Base-by-base conservation (phyloP, 2,888 invertebrate genomes). In the Ischnura elegans region DNA sequence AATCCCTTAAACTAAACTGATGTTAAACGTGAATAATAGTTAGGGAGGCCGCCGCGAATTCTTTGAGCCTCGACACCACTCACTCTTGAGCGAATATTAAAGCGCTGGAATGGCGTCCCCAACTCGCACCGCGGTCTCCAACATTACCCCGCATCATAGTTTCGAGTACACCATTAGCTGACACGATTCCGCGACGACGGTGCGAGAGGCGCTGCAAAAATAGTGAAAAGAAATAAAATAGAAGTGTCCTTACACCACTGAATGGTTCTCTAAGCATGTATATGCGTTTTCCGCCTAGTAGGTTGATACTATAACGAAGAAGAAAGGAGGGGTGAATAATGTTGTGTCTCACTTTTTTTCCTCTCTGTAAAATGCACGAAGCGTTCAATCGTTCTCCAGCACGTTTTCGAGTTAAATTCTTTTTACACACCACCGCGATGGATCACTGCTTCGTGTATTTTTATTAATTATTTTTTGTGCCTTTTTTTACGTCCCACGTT, bases 401-500 rank as follows among this genome's bases (percentile, higher is more conserved):
- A 25, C 46, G 45, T 42, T 86, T 46, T 86, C 86, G 86, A 21
- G 86, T n/a, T n/a, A n/a, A n/a, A n/a, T n/a, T n/a, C n/a, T n/a
- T 90, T 76, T 90, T 90, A 90, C 61, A 55, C 87, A 43, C 25
- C 51, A 19, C 47, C 43, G 43, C 43, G 61, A 1, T 51, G 87
- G 55, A n/a, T n/a, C n/a, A n/a, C n/a, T n/a, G n/a, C n/a, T n/a
- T 51, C 51, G 51, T 2, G 19, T 51, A 19, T 51, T 51, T 51
- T 51, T 47, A n/a, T n/a, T n/a, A n/a, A n/a, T n/a, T n/a, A n/a
- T n/a, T n/a, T n/a, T n/a, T n/a, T n/a, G n/a, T n/a, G n/a, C n/a
- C n/a, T 47, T 36, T 55, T 90, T 5, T 61, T 66, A 66, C 90
- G 61, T 43, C 66, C 61, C 90, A n/a, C 43, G 61, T 90, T 61